Base-by-base conservation (phyloP, 2,888 invertebrate species). In the Microdon myrmicae region DNA sequence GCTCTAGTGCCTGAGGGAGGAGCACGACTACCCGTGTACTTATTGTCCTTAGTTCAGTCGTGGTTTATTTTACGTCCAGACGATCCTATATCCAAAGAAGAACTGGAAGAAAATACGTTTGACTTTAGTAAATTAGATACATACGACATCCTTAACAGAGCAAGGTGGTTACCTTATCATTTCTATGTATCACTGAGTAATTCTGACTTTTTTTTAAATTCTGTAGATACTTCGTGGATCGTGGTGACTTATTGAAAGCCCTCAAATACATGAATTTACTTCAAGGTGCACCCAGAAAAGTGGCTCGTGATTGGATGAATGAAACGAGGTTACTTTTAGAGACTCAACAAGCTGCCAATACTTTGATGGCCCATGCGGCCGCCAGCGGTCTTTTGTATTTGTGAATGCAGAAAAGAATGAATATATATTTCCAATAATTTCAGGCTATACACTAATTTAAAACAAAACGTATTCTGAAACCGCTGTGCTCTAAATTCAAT, bases 31-130 rank as follows among this genome's bases (percentile, higher is more conserved):
- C 89, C 90, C 0, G 80, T 90, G 6, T 94, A 93, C 80, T 81
- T 95, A 70, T 81, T 96, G 8, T 95, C 95, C 2, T 96, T 90
- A 82, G 74, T 97, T 26, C 96, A 96, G 78, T 94, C 94, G n/a
- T 79, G 91, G 68, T 82, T 98, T 51, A 83, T 93, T 29, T 82
- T 91, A 71, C 86, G 86, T 55, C 83, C 86, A 10, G 81, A 83
- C 51, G 83, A 86, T 70, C 86, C 87, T 49, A 90, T 92, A 69
- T 87, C 92, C 0, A 82, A 84, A 51, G 84, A 85, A 14, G 92
- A 93, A 75, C 79, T 92, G 25, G 83, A 87, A 35, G 87, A 92
- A 75, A 83, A 87, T 69, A 86, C 86, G 3, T 84, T 87, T 43
- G 90, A 94, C 75, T 86, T 89, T 70, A 82, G 84, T 14, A 82